phyloP scores from a whole-genome alignment of 2,888 invertebrate species.

The Lydus trimaculatus region DNA sequence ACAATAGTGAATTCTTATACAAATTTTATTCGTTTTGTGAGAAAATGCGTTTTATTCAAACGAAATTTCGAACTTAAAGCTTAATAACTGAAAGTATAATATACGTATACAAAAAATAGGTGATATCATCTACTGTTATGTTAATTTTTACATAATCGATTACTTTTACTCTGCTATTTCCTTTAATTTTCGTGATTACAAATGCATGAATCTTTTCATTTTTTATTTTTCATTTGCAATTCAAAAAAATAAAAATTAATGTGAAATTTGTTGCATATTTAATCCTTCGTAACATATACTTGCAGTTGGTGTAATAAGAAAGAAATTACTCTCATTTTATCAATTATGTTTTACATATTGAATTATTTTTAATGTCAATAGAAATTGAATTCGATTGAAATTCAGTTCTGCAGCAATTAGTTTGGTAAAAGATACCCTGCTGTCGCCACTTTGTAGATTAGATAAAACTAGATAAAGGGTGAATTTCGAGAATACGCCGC shows the following conservation, averaged over 20 bases:
- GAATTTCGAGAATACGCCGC: background rate
- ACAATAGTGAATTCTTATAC: background rate
- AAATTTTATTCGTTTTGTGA: background rate
- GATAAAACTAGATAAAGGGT: background rate
- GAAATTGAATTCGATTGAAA: too few relatives aligned
- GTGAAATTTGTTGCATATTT: background rate
- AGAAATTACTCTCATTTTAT: background rate
- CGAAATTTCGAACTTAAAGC: slow-evolving; percentile 3
- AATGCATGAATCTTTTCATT: background rate
- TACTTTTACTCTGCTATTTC: background rate
- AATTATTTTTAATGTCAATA: background rate
- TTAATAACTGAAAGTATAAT: background rate
- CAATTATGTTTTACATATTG: background rate
- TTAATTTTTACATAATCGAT: background rate
- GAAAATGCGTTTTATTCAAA: too few relatives aligned
- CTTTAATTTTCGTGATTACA: background rate
- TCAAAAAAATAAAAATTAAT: background rate
- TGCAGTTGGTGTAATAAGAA: background rate
- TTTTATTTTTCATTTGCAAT: background rate
- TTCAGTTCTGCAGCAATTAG: too few relatives aligned
- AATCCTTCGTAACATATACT: background rate
- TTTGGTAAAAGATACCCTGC: background rate
- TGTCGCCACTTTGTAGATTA: background rate
- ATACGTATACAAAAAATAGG: too few relatives aligned
- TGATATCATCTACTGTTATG: background rate